These are phyloP conservation scores for Saguinus oedipus DNA, from an alignment of 2,797 vertebrate species.

Conservation along the genomic window DNA sequence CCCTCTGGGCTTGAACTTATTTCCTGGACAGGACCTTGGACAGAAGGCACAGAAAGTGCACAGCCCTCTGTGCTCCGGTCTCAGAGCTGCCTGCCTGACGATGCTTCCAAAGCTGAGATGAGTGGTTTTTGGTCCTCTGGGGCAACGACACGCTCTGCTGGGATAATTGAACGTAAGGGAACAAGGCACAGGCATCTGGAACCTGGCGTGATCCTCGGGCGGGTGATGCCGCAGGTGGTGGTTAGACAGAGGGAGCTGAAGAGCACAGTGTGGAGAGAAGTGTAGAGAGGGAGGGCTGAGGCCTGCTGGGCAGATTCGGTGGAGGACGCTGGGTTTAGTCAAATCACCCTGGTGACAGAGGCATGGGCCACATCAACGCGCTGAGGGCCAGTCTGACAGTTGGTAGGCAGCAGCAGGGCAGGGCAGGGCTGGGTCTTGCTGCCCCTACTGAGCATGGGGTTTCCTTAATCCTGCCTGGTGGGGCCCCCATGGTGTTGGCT, in stretches of 20 bases:
- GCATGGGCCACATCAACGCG: rapidly evolving
- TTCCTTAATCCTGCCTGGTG: background rate
- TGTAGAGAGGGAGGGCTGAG: rapidly evolving
- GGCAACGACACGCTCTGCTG: rapidly evolving
- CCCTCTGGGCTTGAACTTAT: rapidly evolving
- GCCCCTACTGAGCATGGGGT: rapidly evolving
- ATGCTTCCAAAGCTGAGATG: rapidly evolving
- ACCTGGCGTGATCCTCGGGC: rapidly evolving
- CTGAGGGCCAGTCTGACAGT: background rate
- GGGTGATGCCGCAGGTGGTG: background rate
- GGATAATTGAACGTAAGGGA: background rate
- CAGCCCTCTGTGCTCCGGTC: rapidly evolving
- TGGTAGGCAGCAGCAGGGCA: rapidly evolving
- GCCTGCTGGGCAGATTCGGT: background rate
- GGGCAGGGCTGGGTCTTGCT: background rate
- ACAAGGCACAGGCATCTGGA: background rate
- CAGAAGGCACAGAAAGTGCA: background rate
- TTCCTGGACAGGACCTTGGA: background rate
- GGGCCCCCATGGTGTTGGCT: rapidly evolving
- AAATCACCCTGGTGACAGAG: background rate
- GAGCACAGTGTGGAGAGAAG: background rate
- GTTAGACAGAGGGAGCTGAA: background rate
- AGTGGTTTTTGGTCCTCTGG: rapidly evolving
- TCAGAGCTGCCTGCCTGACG: too few species aligned
- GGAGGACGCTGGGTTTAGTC: too few species aligned